phyloP scores from a whole-genome alignment of 2,113 vertebrate species.

The Camarhynchus parvulus region DNA sequence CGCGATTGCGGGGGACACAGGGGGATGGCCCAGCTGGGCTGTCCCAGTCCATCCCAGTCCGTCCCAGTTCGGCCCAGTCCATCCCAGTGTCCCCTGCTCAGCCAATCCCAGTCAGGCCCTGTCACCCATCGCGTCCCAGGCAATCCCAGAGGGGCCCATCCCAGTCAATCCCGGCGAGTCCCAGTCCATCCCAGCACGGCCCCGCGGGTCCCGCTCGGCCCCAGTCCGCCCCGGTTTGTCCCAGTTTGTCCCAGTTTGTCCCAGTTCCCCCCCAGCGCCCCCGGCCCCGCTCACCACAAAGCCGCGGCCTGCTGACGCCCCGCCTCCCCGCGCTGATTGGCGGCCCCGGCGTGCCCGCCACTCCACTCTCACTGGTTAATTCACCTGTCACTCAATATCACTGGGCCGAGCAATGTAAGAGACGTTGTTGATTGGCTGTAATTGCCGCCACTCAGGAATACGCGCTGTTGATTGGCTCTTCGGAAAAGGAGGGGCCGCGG shows the following conservation, averaged over 20 bases:
- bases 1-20: too few relatives aligned
- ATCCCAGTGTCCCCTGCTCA: too few relatives aligned
- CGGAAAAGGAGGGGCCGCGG: background rate
- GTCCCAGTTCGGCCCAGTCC: too few relatives aligned
- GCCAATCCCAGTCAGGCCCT: background rate
- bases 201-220: background rate
- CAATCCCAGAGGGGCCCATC: too few relatives aligned
- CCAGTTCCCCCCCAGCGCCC: background rate
- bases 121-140: background rate
- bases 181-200: too few relatives aligned
- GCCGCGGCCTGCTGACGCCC: background rate
- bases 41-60: too few relatives aligned
- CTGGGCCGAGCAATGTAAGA: fast-evolving
- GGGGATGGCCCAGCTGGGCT: too few relatives aligned
- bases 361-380: fast-evolving
- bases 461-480: background rate
- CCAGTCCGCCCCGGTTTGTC: background rate
- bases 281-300: slow-evolving; percentile 45
- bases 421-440: fast-evolving
- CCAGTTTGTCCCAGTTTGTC: background rate
- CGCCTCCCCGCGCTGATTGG: background rate
- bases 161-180: background rate
- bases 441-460: fast-evolving
- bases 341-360: fast-evolving
- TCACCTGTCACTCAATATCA: fast-evolving